Base-by-base conservation (phyloP, 2,797 vertebrate genomes). In the Tinamus major region DNA sequence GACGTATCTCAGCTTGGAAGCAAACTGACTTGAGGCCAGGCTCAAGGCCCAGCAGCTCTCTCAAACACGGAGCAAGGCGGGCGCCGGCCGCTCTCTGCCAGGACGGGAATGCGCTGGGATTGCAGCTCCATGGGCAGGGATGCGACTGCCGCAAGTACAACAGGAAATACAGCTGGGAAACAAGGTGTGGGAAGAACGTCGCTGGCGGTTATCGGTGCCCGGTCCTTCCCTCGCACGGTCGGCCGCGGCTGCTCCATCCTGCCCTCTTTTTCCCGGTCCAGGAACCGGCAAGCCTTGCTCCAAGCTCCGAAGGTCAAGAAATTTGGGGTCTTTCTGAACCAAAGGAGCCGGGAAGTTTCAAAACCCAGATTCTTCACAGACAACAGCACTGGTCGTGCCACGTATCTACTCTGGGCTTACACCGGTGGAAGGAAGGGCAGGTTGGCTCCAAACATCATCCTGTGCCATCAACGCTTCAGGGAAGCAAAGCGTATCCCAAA, bases 1-100 rank as follows among this genome's bases (percentile, higher is more conserved):
- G 89, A 80, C 77, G 75, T 70, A 44, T 61, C 82, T 85, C 64
- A 87, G 81, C 92, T 62, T 65, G 62, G 81, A 89, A 93, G 87
- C 72, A 93, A 92, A 91, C 42, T 42, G 41, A 35, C 35, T 35
- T 6, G 35, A 35, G 35, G 35, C 35, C 35, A 35, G 35, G 35
- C 35, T 35, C 35, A 35, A 8, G 35, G 35, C 35, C 35, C 35
- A 35, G 51, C 87, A 93, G 95, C 92, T 93, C 58, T 94, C 42
- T 71, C 21, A 83, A 94, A 94, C 58, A 93, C 19, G 20, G 42
- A 46, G 46, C 46, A 10, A 10, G 46, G 46, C 18, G 20, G 19
- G 46, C 20, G 9, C 42, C 20, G 46, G 46, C 19, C 17, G 20
- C 8, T 20, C 77, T 58, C 83, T 86, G 83, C 88, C 35, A 8